A percentile compares a stretch with the other conserved stretches of the same genome.
Conservation (phyloP, 2,888 invertebrate genomes). For the Megalurothrips usitatus region DNA sequence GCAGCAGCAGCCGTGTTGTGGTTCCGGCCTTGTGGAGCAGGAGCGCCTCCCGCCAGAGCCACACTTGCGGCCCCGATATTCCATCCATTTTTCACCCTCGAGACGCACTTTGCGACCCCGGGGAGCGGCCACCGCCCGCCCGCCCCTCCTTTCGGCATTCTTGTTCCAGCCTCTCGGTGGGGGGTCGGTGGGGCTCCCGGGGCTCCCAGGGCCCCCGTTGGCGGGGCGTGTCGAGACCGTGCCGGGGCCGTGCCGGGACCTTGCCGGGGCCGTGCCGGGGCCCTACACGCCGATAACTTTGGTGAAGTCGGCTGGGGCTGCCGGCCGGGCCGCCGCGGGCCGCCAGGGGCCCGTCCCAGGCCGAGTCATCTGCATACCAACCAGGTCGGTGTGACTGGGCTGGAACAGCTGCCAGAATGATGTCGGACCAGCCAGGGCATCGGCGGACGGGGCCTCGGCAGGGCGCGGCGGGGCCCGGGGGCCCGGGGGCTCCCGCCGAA, state of each 20-base stretch:
- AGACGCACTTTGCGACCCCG: background rate
- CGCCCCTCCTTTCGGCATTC: background rate
- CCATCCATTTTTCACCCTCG: constrained; percentile 5
- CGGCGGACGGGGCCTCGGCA: background rate
- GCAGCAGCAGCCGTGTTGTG: too few relatives aligned
- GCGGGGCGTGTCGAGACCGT: background rate
- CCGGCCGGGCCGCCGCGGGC: background rate
- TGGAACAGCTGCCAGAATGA: constrained; percentile 2
- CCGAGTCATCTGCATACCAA: constrained; percentile 18
- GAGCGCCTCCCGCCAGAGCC: background rate
- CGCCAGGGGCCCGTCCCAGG: background rate
- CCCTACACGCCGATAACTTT: constrained; percentile 9
- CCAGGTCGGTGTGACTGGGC: constrained; percentile 4
- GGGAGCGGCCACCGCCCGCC: background rate
- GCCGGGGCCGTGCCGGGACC: background rate
- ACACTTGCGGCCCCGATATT: background rate
- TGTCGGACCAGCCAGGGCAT: background rate
- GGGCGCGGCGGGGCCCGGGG: background rate
- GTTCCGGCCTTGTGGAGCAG: background rate
- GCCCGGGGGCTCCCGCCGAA: background rate
- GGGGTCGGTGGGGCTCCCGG: background rate
- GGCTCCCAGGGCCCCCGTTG: background rate
- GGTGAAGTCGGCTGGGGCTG: background rate
- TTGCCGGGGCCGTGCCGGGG: background rate
- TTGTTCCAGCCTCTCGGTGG: background rate